Conservation (phyloP, 2,797 vertebrate genomes). For the Crocodylus rhombifer region DNA sequence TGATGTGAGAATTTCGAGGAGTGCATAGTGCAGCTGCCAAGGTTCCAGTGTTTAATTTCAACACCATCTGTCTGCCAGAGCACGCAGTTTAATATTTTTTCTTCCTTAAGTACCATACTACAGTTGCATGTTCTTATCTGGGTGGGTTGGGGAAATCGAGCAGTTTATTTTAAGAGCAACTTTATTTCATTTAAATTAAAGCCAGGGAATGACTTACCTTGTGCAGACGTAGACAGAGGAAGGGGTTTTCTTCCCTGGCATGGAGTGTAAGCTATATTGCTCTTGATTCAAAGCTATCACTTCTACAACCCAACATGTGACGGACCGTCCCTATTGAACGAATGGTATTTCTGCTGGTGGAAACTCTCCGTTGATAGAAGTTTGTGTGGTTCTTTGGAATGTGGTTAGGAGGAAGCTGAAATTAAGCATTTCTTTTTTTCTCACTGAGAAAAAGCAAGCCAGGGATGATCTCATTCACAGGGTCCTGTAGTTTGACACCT, state of each 20-base stretch:
- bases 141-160: neutral
- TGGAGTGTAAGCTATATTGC: neutral
- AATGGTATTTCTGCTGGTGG: too few relatives aligned
- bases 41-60: slow-evolving; percentile 73
- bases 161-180: slow-evolving; percentile 7
- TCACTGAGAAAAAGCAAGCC: too few relatives aligned
- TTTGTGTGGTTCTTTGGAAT: too few relatives aligned
- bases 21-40: slow-evolving; percentile 67
- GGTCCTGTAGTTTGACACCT: slow-evolving; percentile 9
- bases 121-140: slow-evolving; percentile 9
- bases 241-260: neutral
- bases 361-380: too few relatives aligned
- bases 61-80: slow-evolving; percentile 32
- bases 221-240: neutral
- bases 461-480: slow-evolving; percentile 19
- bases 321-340: too few relatives aligned
- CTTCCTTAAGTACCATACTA: neutral
- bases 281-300: neutral
- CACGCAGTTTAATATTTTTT: neutral
- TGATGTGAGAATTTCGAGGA: slow-evolving; percentile 41
- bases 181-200: neutral
- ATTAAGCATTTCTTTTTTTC: neutral
- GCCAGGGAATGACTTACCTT: neutral
- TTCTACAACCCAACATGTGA: neutral
- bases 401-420: neutral